Evolutionary conservation across 1,140 invertebrate species (phyloP), one percentile per base, ranked within the genome.

Genomic region (Macrotrachela quadricornifera): DNA sequence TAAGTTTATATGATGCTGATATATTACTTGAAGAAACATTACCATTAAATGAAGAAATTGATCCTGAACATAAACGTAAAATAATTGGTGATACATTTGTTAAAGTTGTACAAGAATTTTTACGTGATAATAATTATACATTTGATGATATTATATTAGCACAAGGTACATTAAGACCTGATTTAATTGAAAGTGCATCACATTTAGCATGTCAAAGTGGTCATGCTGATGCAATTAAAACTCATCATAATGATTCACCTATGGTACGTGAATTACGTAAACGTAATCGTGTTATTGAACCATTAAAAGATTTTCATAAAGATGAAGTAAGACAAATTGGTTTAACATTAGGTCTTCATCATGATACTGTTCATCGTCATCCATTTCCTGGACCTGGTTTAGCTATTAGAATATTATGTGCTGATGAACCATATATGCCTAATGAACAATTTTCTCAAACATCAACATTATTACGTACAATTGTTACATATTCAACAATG

Each of bases 21-120:
- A 21, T 13, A 6, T 10, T 46, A 17, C 10, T 15, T 42, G 15
- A 17, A 13, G 44, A 21, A 17, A 46, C 44, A 46, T 16, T 17
- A 15, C 3, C n/a, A 15, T 46, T 21, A 21, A 14, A 15, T 42
- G 18, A 46, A 13, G 16, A 14, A 13, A 75, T 78, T 0, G 78
- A 82, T 67, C 92, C 92, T 0, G 92, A 97, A 72, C 86, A 95
- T 63, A 97, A 97, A 66, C 76, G 92, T 48, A 88, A 87, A 73
- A 96, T 99, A 59, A 97, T 97, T 63, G 92, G 92, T 30, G 92
- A 97, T 71, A 86, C 91, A 51, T 97, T 97, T 72, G 85, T 96
- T 56, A 79, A 79, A 63, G 76, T 78, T 61, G 50, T 53, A 43
- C n/a, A n/a, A 16, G 17, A 36, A 43, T 40, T 39, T 51, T 10